Evolutionary conservation across 2,113 vertebrate genomes (phyloP), one percentile per base, ranked within the genome.

Genomic region (Eublepharis macularius): DNA sequence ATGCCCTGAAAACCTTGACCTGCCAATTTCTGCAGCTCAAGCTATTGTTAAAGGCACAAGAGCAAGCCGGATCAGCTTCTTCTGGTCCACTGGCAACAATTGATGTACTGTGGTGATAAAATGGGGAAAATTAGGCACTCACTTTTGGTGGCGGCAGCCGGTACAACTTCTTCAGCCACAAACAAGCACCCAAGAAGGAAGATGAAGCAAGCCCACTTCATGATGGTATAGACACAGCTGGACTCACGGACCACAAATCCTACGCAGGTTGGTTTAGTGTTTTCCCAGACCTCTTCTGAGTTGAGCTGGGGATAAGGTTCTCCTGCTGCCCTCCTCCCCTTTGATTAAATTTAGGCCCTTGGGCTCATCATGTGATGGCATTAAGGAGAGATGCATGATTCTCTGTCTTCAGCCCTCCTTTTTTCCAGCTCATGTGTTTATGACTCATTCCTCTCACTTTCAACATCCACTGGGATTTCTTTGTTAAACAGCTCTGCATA

Each of bases 341-440:
- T 87, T 83, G 75, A 87, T 94, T 95, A 95, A 97, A 94, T 93
- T 83, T 91, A 86, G 92, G 93, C 95, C 94, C 82, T 85, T 1
- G 94, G 94, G 93, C 89, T 88, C 92, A 94, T 97, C 97, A 97
- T 97, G 97, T 97, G 97, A 97, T 93, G 90, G 93, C 76, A 94
- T 95, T 96, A 96, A 96, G 96, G 91, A 94, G 95, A 90, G 78
- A 78, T 95, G 95, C 94, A 95, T 97, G 95, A 96, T 95, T 95
- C 89, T 89, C 91, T 93, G 91, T 96, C 94, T 93, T 87, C 88
- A 88, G 92, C 93, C 92, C 92, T 82, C 36, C 83, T 91, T 92
- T 92, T 92, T 14, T 78, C 74, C 60, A 21, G 92, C 95, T 96
- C 97, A 97, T 96, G 96, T 97, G 97, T 94, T 95, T 94, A 90